These are phyloP conservation scores for Myzus persicae DNA, from an alignment of 1,140 invertebrate genomes.

Conservation along the genomic window DNA sequence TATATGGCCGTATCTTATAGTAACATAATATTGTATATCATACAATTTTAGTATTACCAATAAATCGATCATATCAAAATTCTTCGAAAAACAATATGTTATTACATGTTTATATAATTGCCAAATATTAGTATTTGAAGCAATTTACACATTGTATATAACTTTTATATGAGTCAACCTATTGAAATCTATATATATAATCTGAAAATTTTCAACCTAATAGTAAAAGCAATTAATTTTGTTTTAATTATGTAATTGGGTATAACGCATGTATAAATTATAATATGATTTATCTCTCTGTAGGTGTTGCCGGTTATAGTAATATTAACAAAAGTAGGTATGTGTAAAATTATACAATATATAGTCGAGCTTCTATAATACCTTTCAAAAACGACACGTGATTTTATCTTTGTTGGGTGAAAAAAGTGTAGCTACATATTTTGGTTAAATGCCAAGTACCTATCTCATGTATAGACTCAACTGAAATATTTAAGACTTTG, in stretches of 20 bases:
- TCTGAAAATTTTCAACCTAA: not conserved
- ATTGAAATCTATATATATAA: not conserved
- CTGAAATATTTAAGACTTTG: too few relatives aligned
- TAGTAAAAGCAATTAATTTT: not conserved
- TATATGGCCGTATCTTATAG: not conserved
- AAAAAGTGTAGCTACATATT: too few relatives aligned
- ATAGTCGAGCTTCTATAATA: not conserved
- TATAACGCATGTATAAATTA: too few relatives aligned
- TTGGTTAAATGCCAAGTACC: too few relatives aligned
- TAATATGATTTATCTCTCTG: not conserved
- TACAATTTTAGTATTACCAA: not conserved
- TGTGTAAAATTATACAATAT: not conserved
- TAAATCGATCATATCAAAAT: not conserved
- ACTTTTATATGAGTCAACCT: not conserved
- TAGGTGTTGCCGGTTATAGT: not conserved
- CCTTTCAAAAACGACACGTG: too few relatives aligned
- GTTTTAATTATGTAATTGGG: not conserved
- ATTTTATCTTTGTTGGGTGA: too few relatives aligned
- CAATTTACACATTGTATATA: not conserved
- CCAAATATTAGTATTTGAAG: not conserved
- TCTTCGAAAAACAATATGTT: not conserved
- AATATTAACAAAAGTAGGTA: not conserved
- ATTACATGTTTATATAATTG: not conserved
- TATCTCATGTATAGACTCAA: too few relatives aligned
- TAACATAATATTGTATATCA: not conserved